These are phyloP conservation scores for Hypsibius dujardini DNA, from an alignment of 1,140 invertebrate species.

Conservation along the genomic window DNA sequence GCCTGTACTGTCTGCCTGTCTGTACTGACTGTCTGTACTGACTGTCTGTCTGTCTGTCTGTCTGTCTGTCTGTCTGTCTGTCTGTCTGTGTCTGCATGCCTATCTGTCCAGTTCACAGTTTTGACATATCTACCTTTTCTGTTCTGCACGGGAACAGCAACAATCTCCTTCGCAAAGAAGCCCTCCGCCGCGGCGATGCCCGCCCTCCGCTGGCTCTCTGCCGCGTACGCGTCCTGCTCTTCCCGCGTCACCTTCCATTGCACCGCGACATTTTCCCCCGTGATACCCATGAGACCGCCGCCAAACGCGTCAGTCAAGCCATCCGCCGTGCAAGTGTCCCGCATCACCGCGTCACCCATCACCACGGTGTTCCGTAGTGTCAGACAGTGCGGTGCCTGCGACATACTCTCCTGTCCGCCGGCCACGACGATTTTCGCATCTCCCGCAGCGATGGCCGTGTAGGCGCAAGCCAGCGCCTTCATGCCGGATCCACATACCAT, in stretches of 20 bases:
- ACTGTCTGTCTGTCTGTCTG: no score
- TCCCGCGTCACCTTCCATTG: conserved; percentile 47
- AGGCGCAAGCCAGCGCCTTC: conserved; percentile 50
- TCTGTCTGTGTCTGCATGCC: no score
- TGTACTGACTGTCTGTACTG: no score
- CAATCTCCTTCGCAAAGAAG: conserved; percentile 52
- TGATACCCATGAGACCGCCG: conserved; percentile 63
- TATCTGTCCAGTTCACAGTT: no score
- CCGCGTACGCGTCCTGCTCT: conserved; percentile 56
- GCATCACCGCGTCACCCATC: conserved; percentile 46
- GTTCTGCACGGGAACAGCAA: conserved; percentile 39
- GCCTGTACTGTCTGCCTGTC: no score
- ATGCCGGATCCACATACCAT: conserved; percentile 72
- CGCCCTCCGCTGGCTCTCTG: conserved; percentile 50
- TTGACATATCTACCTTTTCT: conserved; percentile 32
- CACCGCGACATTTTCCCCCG: conserved; percentile 60
- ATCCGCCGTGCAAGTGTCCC: conserved; percentile 55
- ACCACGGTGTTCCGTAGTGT: conserved; percentile 48
- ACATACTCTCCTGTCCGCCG: conserved; percentile 74
- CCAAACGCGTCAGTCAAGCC: conserved; percentile 62
- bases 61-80: no score
- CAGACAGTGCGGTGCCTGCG: conserved; percentile 51
- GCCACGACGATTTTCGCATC: conserved; percentile 53
- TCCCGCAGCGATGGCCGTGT: conserved; percentile 49
- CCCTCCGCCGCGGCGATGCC: conserved; percentile 45